These are phyloP conservation scores for Bombus impatiens DNA, from an alignment of 1,140 invertebrate species.

Conservation along the genomic window DNA sequence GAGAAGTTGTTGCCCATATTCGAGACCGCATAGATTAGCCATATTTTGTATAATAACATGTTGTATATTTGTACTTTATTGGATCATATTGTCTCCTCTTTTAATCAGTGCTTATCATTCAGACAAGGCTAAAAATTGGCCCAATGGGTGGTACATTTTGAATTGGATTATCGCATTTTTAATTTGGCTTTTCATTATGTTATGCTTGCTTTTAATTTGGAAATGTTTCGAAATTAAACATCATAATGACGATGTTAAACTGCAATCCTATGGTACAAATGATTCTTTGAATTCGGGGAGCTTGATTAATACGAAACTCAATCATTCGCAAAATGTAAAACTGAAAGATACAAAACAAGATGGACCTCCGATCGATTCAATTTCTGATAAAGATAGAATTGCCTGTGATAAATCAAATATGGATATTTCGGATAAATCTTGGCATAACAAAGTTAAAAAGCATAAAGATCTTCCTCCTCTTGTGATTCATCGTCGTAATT, in stretches of 20 bases:
- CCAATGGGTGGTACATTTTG: slow-evolving; percentile 53
- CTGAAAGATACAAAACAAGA: neutral
- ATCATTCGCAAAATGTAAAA: neutral
- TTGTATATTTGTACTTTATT: slow-evolving; percentile 76
- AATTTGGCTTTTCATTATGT: slow-evolving; percentile 74
- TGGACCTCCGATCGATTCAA: neutral
- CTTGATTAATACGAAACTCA: neutral
- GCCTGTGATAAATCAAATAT: neutral
- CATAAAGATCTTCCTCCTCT: slow-evolving; percentile 59
- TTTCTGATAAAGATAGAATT: neutral
- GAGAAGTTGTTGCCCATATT: neutral
- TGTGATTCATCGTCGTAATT: slow-evolving; percentile 58
- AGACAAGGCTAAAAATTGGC: slow-evolving; percentile 30
- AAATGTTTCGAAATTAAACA: slow-evolving; percentile 30
- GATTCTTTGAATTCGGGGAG: neutral
- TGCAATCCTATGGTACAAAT: slow-evolving; percentile 45
- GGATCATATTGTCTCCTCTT: slow-evolving; percentile 78
- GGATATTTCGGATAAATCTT: neutral
- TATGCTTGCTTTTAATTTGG: slow-evolving; percentile 69
- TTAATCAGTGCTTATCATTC: slow-evolving; percentile 21
- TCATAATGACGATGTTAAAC: neutral
- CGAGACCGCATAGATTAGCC: neutral
- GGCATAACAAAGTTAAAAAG: slow-evolving; percentile 1
- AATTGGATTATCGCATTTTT: slow-evolving; percentile 74
- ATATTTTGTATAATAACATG: slow-evolving; percentile 60